These are phyloP conservation scores for Drosophila quasianomalipes DNA, from an alignment of 2,888 invertebrate genomes.

Conservation along the genomic window DNA sequence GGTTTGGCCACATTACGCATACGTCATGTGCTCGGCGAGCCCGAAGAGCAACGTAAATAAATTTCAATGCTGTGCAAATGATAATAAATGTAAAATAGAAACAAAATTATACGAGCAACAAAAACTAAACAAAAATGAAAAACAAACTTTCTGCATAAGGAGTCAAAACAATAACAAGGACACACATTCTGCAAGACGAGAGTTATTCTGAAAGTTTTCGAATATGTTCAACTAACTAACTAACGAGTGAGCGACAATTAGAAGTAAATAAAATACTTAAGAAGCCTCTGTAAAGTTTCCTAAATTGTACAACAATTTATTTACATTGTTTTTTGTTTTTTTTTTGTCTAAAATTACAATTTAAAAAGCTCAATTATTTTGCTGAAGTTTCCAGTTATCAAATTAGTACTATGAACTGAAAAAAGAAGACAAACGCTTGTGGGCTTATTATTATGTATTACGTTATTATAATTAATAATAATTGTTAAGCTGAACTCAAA, in stretches of 20 bases:
- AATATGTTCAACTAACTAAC: neutral
- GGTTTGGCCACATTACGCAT: constrained; percentile 46
- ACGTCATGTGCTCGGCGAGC: constrained; percentile 55
- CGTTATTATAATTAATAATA: neutral
- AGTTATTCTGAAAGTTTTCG: neutral
- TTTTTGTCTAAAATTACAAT: neutral
- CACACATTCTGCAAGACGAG: constrained; percentile 59
- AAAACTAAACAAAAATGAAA: constrained; percentile 67
- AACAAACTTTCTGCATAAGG: constrained; percentile 74
- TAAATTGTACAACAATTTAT: neutral
- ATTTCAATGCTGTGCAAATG: constrained; percentile 77
- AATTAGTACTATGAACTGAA: neutral
- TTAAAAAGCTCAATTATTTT: neutral
- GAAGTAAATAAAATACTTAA: neutral
- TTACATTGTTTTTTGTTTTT: neutral
- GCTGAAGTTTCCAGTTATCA: neutral
- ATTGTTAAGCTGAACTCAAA: neutral
- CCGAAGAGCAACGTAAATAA: constrained; percentile 63
- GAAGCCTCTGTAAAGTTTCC: neutral
- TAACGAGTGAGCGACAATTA: neutral
- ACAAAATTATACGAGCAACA: constrained; percentile 61
- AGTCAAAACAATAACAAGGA: constrained; percentile 81
- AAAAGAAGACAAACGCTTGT: neutral
- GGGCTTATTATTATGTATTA: neutral
- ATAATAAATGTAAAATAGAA: constrained; percentile 81